Evolutionary conservation across 64 coral and sea anemone genomes (phyloP), one percentile per base, ranked within the genome.

Genomic region (Dendrophyllia cribrosa): DNA sequence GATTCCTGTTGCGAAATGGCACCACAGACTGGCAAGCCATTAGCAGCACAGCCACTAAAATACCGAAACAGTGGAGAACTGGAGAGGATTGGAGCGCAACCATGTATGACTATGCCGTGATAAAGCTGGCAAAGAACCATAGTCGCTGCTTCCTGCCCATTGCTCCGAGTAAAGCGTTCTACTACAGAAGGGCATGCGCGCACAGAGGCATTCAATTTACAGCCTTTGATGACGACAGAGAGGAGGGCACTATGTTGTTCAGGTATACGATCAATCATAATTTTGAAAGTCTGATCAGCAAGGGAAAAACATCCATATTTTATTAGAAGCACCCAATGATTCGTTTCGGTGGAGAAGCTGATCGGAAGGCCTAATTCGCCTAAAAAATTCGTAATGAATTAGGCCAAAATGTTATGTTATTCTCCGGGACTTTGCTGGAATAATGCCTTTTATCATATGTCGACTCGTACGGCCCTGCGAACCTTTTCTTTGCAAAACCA

Each of bases 191-290:
- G 45, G 22, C 11, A 5, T 84, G 80, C 62, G 70, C 92, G 43
- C 86, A 85, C 20, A 77, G 82, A 24, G 71, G 73, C 14, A 99
- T 99, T 48, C 94, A 99, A 51, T 99, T 99, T n/a, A 94, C 97
- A 10, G 97, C 87, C 14, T 99, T 96, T 89, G 97, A 99, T 78
- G 97, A 99, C 24, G 97, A 99, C 47, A 99, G 96, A 34, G 83
- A 89, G 0, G 59, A 78, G 13, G 93, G 93, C n/a, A 99, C 97
- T 6, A 66, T 99, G 7, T 88, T 95, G 66, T 99, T 96, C 74
- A 94, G 97, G 97, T 99, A 90, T 23, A 6, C 21, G 15, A 20
- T 19, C 55, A 58, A 58, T 6, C 17, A 34, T 34, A 34, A 34
- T 34, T 34, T 34, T 34, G 34, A 34, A 34, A 34, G 34, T 34